Percentiles rank a stretch among this genome's conserved stretches.
Evolutionary conservation across 2,113 vertebrate genomes (phyloP).

Genomic region (Oostethus manadensis): DNA sequence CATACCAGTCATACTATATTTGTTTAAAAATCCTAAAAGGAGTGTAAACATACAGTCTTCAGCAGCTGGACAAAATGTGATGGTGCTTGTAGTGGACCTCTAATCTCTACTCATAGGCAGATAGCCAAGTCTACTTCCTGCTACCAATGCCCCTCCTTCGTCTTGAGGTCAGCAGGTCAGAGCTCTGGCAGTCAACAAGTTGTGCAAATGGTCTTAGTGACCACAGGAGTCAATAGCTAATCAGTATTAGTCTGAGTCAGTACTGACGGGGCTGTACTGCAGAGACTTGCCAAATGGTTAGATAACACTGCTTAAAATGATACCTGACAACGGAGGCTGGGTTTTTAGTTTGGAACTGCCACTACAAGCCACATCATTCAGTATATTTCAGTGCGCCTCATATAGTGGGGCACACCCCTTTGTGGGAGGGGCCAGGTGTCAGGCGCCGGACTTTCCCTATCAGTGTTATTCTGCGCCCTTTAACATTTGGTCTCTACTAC

Average conservation of each 20-base stretch:
- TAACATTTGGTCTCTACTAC: no score
- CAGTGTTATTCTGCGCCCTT: no score
- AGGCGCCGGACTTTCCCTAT: no score
- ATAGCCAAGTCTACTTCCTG: constrained; percentile 44
- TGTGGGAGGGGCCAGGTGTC: no score
- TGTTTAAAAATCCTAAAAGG: background rate
- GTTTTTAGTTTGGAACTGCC: background rate
- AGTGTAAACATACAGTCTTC: background rate
- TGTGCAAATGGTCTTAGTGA: constrained; percentile 2
- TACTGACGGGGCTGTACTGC: constrained; percentile 7
- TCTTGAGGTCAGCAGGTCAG: constrained; percentile 43
- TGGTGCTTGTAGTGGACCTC: constrained; percentile 6
- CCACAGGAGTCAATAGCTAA: constrained; percentile 28
- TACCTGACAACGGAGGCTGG: background rate
- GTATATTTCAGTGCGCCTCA: no score
- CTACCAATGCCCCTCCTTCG: constrained; percentile 18
- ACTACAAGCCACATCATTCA: no score
- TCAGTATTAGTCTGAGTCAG: constrained; percentile 32
- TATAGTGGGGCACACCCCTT: no score
- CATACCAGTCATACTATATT: background rate
- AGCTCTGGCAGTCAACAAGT: constrained; percentile 12
- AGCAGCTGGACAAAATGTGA: constrained; percentile 8
- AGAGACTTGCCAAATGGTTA: background rate
- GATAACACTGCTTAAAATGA: constrained; percentile 14
- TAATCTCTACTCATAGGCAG: constrained; percentile 33